These are phyloP conservation scores for Lochmaea crataegi DNA, from an alignment of 2,888 invertebrate genomes.

Conservation along the genomic window DNA sequence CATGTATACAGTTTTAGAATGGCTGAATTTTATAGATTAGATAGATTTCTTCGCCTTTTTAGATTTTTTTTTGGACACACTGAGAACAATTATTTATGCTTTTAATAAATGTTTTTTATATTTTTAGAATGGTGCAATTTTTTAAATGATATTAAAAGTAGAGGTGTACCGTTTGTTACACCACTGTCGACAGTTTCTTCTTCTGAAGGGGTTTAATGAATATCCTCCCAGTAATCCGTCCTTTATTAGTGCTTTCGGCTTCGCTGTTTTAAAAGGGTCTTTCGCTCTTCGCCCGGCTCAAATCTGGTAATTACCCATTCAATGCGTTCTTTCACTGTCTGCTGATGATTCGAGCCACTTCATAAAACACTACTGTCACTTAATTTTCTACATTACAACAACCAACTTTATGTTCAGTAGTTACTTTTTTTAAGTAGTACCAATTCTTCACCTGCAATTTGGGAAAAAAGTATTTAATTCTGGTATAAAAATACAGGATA, in stretches of 20 bases:
- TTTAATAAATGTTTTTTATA: too few species aligned
- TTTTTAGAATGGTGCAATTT: too few species aligned
- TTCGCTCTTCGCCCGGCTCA: constrained; percentile 26
- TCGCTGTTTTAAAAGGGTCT: constrained; percentile 42
- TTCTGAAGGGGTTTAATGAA: constrained; percentile 56
- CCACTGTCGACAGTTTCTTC: constrained; percentile 16
- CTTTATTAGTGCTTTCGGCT: constrained; percentile 55
- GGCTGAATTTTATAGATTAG: too few species aligned
- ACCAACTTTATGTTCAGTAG: not conserved
- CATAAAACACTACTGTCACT: constrained; percentile 15
- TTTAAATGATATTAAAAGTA: too few species aligned
- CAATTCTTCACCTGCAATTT: too few species aligned
- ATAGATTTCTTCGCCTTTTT: too few species aligned
- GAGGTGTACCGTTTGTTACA: not conserved
- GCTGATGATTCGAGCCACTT: constrained; percentile 23
- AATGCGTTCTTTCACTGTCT: constrained; percentile 25
- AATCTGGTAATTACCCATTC: constrained; percentile 53
- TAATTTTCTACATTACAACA: not conserved
- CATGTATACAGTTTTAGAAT: too few species aligned
- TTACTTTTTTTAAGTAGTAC: not conserved
- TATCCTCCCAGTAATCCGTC: constrained; percentile 58
- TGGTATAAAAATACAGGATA: too few species aligned
- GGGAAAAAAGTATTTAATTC: too few species aligned
- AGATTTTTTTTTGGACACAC: too few species aligned
- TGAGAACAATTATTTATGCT: too few species aligned